Conservation (phyloP, 2,888 invertebrate genomes). For the Troilus luridus region DNA sequence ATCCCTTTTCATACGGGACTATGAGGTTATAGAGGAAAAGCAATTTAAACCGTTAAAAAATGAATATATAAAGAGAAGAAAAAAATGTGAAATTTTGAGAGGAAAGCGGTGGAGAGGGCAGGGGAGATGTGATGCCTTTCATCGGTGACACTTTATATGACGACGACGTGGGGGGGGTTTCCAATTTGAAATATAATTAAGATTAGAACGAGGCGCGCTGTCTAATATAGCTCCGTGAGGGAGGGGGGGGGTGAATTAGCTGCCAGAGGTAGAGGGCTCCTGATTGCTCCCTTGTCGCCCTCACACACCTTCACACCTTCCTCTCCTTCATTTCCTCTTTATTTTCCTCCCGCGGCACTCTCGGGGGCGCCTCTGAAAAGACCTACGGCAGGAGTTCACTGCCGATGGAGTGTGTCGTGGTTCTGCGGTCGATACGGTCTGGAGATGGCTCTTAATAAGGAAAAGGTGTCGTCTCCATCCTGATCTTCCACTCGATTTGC, state of each 20-base stretch:
- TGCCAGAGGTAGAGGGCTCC: background rate
- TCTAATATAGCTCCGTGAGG: constrained; percentile 9
- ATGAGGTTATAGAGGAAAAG: background rate
- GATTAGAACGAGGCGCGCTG: constrained; percentile 24
- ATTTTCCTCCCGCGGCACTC: constrained; percentile 8
- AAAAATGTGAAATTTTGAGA: constrained; percentile 24
- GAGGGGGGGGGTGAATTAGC: background rate
- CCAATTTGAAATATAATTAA: constrained; percentile 50
- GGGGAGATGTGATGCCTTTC: background rate
- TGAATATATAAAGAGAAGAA: background rate
- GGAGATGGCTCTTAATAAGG: background rate
- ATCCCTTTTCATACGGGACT: background rate
- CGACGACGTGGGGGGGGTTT: background rate
- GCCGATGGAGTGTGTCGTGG: background rate
- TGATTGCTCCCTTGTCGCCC: constrained; percentile 45
- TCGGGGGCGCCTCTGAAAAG: background rate
- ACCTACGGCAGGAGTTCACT: background rate
- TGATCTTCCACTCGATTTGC: too few species aligned
- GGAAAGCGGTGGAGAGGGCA: background rate
- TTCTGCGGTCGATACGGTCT: background rate
- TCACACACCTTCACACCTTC: constrained; percentile 13
- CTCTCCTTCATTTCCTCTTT: constrained; percentile 44
- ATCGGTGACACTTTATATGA: constrained; percentile 39
- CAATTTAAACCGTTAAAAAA: constrained; percentile 24
- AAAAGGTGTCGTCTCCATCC: background rate